Conservation (phyloP, 2,797 vertebrate species). For the Champsocephalus esox region DNA sequence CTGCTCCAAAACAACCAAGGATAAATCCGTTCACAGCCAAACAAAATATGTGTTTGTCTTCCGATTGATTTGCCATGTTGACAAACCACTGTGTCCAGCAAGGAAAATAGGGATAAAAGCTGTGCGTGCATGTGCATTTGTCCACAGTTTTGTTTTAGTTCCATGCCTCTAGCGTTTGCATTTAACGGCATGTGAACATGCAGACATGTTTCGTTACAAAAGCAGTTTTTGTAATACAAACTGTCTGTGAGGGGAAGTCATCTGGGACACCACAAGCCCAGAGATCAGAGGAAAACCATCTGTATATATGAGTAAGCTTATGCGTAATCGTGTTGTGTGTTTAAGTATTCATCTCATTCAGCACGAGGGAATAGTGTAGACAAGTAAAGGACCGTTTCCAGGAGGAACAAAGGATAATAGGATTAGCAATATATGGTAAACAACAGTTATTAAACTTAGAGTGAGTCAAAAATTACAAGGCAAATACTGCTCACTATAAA, state of each 20-base stretch:
- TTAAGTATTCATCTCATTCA: slow-evolving; percentile 65
- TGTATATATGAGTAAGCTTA: slow-evolving; percentile 75
- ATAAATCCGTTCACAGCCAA: slow-evolving; percentile 36
- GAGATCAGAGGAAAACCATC: slow-evolving; percentile 74
- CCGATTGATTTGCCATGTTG: slow-evolving; percentile 43
- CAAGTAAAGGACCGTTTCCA: slow-evolving; percentile 54
- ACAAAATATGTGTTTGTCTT: slow-evolving; percentile 17
- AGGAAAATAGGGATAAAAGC: slow-evolving; percentile 35
- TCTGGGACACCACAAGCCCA: slow-evolving; percentile 53
- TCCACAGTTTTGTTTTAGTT: slow-evolving; percentile 25
- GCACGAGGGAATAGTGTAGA: slow-evolving; percentile 52
- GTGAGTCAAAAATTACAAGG: slow-evolving; percentile 56
- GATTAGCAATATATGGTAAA: slow-evolving; percentile 64
- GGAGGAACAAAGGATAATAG: slow-evolving; percentile 71
- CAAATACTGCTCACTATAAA: slow-evolving; percentile 52
- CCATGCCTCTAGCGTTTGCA: slow-evolving; percentile 21
- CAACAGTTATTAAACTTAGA: slow-evolving; percentile 66
- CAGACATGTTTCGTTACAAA: slow-evolving; percentile 41
- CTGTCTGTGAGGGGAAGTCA: slow-evolving; percentile 53
- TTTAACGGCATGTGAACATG: slow-evolving; percentile 20
- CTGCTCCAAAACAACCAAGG: slow-evolving; percentile 19
- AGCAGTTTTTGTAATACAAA: slow-evolving; percentile 55
- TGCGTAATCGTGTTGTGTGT: slow-evolving; percentile 69
- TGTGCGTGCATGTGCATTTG: slow-evolving; percentile 4
- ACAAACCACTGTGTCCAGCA: slow-evolving; percentile 35